Evolutionary conservation across 2,797 vertebrate genomes (phyloP).

Genomic region (Chloroceryle inda): DNA sequence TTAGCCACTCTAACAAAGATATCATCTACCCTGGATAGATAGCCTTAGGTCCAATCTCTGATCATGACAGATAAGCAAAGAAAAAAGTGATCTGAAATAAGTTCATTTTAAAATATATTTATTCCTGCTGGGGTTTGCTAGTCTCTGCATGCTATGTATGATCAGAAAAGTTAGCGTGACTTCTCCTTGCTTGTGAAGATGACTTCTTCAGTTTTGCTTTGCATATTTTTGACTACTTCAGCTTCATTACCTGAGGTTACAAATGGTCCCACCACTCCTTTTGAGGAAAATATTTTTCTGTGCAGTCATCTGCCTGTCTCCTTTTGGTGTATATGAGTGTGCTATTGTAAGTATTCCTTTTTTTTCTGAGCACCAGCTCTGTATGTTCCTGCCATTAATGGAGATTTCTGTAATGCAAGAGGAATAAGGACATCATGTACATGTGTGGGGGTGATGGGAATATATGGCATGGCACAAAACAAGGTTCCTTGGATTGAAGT

Average conservation of each 20-base stretch:
- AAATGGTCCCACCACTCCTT: background rate
- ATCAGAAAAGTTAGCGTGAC: background rate
- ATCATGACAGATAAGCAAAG: constrained; percentile 8
- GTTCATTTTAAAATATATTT: background rate
- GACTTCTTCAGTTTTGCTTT: background rate
- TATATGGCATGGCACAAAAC: background rate
- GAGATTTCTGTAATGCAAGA: background rate
- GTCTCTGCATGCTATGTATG: background rate
- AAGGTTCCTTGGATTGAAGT: background rate
- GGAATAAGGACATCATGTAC: background rate
- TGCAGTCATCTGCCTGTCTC: background rate
- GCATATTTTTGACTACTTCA: background rate
- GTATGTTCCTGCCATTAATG: background rate
- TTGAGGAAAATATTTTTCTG: background rate
- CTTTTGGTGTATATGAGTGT: background rate
- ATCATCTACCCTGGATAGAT: background rate
- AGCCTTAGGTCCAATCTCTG: background rate
- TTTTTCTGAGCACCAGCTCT: background rate
- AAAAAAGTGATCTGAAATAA: constrained; percentile 24
- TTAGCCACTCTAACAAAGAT: background rate
- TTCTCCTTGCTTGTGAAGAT: background rate
- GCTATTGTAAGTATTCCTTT: background rate
- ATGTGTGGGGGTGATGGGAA: background rate
- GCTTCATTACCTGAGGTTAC: background rate
- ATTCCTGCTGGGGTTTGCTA: background rate